Conservation (phyloP, 1,140 invertebrate genomes). For the Hylyphantes graminicola region DNA sequence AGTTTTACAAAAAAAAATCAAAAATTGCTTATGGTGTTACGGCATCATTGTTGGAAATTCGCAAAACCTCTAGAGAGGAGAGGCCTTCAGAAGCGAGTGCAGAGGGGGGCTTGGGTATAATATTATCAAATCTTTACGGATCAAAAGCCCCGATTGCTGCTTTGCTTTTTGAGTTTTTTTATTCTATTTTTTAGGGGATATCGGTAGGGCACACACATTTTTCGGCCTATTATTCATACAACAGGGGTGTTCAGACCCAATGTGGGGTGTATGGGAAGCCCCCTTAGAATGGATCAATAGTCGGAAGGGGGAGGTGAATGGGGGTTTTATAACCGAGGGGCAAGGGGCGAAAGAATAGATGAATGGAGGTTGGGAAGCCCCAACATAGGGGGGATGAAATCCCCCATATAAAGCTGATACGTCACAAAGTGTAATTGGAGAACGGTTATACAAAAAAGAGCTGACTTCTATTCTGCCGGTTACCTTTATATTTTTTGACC, state of each 20-base stretch:
- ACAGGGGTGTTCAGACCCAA: not conserved
- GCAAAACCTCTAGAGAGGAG: not conserved
- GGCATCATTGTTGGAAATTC: constrained; percentile 5
- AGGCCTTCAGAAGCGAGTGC: not conserved
- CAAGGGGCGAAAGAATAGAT: constrained; percentile 42
- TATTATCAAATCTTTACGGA: constrained; percentile 58
- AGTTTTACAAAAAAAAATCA: not conserved
- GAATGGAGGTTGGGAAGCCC: constrained; percentile 48
- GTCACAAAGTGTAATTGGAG: constrained; percentile 38
- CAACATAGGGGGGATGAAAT: constrained; percentile 22
- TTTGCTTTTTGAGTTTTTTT: not conserved
- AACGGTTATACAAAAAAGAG: constrained; percentile 39
- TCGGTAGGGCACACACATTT: constrained; percentile 45
- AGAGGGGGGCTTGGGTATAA: constrained; percentile 10
- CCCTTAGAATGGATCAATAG: constrained; percentile 54
- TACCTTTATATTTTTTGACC: too few species aligned
- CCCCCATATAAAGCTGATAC: not conserved
- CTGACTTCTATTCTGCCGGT: not conserved
- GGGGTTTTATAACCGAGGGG: constrained; percentile 50
- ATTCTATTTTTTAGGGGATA: constrained; percentile 12
- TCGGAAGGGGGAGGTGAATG: constrained; percentile 42
- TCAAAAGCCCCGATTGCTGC: constrained; percentile 46
- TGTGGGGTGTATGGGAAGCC: constrained; percentile 24
- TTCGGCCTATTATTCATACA: constrained; percentile 53
- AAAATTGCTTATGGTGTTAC: constrained; percentile 42